phyloP scores from a whole-genome alignment of 92 coral and sea anemone genomes.

The Umimayanthus chanpuru region DNA sequence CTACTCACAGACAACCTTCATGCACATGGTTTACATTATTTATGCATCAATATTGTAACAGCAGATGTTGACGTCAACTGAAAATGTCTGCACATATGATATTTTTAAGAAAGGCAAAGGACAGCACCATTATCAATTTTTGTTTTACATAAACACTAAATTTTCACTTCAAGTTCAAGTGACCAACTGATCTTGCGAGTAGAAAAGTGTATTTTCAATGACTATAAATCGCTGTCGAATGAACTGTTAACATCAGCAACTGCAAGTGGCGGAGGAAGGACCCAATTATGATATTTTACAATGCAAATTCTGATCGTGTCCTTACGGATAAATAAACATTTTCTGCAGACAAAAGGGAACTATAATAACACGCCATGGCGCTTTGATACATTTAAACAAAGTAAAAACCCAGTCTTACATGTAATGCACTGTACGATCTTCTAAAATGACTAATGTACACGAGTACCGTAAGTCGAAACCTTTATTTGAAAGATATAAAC shows the following conservation, averaged over 20 bases:
- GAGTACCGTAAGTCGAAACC: neutral
- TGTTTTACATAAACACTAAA: too few relatives aligned
- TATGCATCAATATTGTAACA: neutral
- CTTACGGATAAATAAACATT: neutral
- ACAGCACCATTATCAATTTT: neutral
- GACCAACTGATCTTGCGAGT: neutral
- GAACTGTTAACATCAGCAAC: neutral
- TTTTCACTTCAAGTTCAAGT: neutral
- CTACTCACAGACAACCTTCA: neutral
- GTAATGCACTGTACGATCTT: neutral
- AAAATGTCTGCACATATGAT: too few relatives aligned
- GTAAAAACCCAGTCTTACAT: neutral
- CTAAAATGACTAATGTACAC: neutral
- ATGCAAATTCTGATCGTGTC: neutral
- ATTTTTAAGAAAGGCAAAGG: too few relatives aligned
- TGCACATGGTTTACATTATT: neutral
- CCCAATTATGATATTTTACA: too few relatives aligned
- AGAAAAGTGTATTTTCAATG: neutral
- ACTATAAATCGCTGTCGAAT: too few relatives aligned
- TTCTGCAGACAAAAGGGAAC: neutral
- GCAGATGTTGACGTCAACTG: neutral
- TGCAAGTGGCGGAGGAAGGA: neutral
- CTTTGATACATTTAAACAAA: neutral
- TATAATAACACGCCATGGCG: neutral
- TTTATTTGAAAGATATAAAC: too few relatives aligned